phyloP scores from a whole-genome alignment of 2,113 vertebrate genomes.

The Gambusia holbrooki region DNA sequence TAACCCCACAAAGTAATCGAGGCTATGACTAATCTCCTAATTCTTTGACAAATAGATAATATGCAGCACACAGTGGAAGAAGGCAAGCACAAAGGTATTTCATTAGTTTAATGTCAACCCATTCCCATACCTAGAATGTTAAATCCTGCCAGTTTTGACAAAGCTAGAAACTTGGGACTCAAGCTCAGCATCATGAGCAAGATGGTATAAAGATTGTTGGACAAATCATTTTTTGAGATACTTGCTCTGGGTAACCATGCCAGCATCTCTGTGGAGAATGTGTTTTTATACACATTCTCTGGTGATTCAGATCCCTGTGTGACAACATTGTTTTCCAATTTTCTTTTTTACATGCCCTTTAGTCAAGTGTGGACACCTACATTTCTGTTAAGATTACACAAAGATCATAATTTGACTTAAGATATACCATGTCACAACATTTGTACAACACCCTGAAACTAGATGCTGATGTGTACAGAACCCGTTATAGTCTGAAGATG shows the following conservation, averaged over 20 bases:
- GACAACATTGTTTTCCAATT: background rate
- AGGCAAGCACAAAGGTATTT: constrained; percentile 41
- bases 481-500: background rate
- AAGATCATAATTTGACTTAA: background rate
- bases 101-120: constrained; percentile 25
- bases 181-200: background rate
- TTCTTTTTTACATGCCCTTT: background rate
- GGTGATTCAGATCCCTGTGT: background rate
- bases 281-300: background rate
- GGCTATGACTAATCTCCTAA: constrained; percentile 70
- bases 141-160: constrained; percentile 7
- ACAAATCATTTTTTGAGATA: background rate
- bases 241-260: background rate
- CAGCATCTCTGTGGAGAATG: background rate
- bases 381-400: background rate
- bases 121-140: background rate
- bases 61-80: constrained; percentile 29
- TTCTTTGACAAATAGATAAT: constrained; percentile 71
- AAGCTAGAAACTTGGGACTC: background rate
- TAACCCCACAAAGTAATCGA: constrained; percentile 59
- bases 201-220: background rate
- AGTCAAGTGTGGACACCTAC: background rate
- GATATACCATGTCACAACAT: background rate
- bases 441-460: background rate
- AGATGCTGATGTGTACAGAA: background rate